phyloP scores from a whole-genome alignment of 2,113 vertebrate species.

The Hiodon alosoides region DNA sequence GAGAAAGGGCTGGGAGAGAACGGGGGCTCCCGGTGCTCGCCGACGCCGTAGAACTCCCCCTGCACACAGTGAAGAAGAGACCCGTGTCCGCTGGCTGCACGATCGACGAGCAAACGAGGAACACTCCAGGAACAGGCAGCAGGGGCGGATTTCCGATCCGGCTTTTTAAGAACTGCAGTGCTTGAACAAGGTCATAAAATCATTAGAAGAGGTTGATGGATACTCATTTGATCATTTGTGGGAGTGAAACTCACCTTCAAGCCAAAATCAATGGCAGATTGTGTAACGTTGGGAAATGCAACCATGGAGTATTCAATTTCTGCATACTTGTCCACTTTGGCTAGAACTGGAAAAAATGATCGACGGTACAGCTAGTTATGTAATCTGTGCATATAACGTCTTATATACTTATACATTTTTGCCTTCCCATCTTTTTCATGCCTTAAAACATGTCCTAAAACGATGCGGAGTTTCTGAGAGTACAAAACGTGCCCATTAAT shows the following conservation, averaged over 20 bases:
- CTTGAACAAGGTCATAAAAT: background rate
- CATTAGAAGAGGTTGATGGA: too few species aligned
- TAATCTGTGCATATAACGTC: background rate
- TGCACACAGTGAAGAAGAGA: constrained; percentile 25
- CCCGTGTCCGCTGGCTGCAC: too few species aligned
- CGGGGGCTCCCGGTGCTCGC: constrained; percentile 58
- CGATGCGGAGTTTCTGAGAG: too few species aligned
- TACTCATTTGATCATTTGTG: background rate
- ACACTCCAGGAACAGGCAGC: too few species aligned
- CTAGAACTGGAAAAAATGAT: constrained; percentile 47
- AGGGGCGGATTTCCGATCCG: too few species aligned
- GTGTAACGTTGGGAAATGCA: constrained; percentile 43
- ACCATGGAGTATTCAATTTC: constrained; percentile 69
- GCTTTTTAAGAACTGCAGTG: too few species aligned
- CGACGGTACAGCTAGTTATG: background rate
- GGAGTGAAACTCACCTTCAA: constrained; percentile 54
- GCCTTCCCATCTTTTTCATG: background rate
- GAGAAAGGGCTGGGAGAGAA: constrained; percentile 49
- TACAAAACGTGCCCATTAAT: background rate
- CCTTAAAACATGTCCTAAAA: too few species aligned
- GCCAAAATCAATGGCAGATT: constrained; percentile 46
- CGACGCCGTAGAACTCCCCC: constrained; percentile 69
- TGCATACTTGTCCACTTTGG: constrained; percentile 59
- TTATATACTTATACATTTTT: background rate
- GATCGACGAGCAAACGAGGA: too few species aligned